phyloP scores from a whole-genome alignment of 2,113 vertebrate genomes.

The Podilymbus podiceps region DNA sequence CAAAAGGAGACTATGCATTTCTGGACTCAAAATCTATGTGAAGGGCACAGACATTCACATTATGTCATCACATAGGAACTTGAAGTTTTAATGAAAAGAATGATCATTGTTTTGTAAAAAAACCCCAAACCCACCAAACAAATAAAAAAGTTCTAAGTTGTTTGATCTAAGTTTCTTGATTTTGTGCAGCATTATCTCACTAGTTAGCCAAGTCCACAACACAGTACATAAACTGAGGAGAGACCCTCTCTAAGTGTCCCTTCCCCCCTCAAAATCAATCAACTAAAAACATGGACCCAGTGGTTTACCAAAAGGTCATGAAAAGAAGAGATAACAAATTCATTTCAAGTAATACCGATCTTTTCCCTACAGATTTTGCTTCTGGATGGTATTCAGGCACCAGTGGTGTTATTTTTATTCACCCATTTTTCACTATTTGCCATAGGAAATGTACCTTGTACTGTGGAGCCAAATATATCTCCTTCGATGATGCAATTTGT shows the following conservation, averaged over 20 bases:
- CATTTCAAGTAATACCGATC: background rate
- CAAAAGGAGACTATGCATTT: background rate
- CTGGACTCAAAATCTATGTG: background rate
- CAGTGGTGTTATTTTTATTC: background rate
- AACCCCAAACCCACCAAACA: no score
- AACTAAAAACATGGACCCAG: background rate
- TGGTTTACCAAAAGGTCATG: background rate
- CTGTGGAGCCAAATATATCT: background rate
- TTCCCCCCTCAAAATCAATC: background rate
- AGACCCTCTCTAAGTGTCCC: background rate
- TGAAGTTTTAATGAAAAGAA: background rate
- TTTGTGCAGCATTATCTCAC: background rate
- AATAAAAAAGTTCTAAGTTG: background rate
- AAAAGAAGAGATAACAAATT: background rate
- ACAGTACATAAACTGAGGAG: background rate
- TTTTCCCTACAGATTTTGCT: background rate
- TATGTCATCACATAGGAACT: background rate
- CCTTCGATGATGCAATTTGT: background rate
- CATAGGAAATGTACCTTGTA: background rate
- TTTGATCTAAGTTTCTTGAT: background rate
- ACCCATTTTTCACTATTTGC: background rate
- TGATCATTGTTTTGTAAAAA: background rate
- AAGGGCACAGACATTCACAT: background rate
- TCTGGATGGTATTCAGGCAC: background rate
- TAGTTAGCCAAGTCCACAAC: background rate